Percentiles rank a stretch among this genome's conserved stretches.
These are phyloP conservation scores for Erythrocercus mccallii DNA, from an alignment of 2,113 vertebrate species.

Conservation along the genomic window DNA sequence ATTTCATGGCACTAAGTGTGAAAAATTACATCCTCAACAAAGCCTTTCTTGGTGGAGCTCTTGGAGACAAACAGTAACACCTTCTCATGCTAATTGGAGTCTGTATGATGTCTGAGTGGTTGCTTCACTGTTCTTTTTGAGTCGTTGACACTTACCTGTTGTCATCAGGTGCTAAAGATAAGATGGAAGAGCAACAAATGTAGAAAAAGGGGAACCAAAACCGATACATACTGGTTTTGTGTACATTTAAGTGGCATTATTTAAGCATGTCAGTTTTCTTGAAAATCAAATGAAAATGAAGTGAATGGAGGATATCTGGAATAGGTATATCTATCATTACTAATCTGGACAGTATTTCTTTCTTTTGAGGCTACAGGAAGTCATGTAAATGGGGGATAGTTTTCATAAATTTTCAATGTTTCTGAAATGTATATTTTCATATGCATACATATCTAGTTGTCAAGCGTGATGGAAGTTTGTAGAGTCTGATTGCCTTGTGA, in stretches of 20 bases:
- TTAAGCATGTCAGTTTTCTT: conserved; percentile 13
- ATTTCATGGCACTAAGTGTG: not conserved
- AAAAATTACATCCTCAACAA: not conserved
- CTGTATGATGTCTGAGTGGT: not conserved
- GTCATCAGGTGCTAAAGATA: conserved; percentile 38
- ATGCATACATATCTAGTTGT: not conserved
- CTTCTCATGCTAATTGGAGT: not conserved
- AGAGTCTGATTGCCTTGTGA: not conserved
- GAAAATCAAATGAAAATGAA: not conserved
- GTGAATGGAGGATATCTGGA: not conserved
- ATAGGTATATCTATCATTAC: not conserved
- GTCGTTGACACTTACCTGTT: conserved; percentile 10
- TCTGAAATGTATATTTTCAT: not conserved
- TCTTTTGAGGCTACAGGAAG: not conserved
- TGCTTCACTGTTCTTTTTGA: not conserved
- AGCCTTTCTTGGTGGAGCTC: not conserved
- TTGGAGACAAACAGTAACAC: not conserved
- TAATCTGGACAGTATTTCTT: conserved; percentile 21
- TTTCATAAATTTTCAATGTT: not conserved
- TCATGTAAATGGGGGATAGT: not conserved
- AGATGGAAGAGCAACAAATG: conserved; percentile 18
- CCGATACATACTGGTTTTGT: conserved; percentile 5
- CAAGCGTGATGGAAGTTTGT: not conserved
- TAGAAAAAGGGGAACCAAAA: not conserved
- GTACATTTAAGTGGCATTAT: conserved; percentile 33